Conservation (phyloP, 2,113 vertebrate genomes). For the Steatornis caripensis region DNA sequence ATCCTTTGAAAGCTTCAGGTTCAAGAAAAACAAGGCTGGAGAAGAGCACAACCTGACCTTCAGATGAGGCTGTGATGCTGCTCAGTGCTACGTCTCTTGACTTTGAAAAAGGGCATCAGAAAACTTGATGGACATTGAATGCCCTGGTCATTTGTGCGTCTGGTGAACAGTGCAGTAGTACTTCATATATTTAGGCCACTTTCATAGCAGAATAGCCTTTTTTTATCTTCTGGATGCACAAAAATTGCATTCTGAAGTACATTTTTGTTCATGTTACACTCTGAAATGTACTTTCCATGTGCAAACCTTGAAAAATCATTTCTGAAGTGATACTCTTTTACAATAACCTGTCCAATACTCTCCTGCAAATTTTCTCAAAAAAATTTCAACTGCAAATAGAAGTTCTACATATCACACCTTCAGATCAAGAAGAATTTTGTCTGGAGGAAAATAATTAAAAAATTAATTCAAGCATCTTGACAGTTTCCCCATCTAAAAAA, state of each 20-base stretch:
- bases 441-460: neutral
- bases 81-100: neutral
- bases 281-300: neutral
- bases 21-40: neutral
- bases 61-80: neutral
- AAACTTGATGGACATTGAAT: neutral
- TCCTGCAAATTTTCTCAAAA: neutral
- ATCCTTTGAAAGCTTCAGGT: neutral
- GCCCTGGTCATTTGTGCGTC: neutral
- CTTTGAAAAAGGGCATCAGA: neutral
- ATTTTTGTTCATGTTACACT: neutral
- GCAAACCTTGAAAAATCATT: neutral
- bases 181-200: neutral
- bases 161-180: neutral
- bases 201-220: accelerated
- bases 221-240: neutral
- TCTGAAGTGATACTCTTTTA: neutral
- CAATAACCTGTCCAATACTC: neutral
- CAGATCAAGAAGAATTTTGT: neutral
- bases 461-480: neutral
- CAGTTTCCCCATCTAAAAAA: neutral
- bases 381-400: neutral
- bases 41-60: neutral
- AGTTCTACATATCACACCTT: neutral
- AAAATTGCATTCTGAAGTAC: neutral